Conservation (phyloP, 2,888 invertebrate genomes). For the Xylocampa areola region DNA sequence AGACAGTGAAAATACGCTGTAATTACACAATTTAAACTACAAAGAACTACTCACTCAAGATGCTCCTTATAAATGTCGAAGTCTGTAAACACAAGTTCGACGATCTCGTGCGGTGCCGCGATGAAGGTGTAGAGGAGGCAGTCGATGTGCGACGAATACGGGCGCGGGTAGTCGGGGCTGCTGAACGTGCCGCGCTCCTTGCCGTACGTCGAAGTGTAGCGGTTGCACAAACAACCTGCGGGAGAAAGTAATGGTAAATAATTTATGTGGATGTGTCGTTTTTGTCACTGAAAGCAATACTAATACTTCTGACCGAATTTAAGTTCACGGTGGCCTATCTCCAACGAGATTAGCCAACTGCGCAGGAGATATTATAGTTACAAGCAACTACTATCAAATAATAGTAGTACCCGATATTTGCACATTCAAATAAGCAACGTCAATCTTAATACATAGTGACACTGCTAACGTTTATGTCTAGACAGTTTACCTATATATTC, state of each 20-base stretch:
- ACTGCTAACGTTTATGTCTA: too few species aligned
- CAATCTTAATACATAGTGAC: too few species aligned
- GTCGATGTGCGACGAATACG: slow-evolving; percentile 93
- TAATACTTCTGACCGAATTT: too few species aligned
- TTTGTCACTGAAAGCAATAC: too few species aligned
- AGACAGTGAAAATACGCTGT: too few species aligned
- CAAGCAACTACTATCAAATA: too few species aligned
- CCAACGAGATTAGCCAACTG: too few species aligned
- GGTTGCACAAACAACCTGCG: slow-evolving; percentile 96
- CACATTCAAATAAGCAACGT: too few species aligned
- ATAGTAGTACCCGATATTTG: too few species aligned
- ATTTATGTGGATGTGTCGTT: neutral
- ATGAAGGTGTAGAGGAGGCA: slow-evolving; percentile 96
- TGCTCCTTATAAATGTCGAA: slow-evolving; percentile 93
- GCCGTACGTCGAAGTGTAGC: slow-evolving; percentile 94
- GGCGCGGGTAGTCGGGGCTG: slow-evolving; percentile 95
- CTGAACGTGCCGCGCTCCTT: slow-evolving; percentile 95
- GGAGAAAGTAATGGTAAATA: slow-evolving; percentile 35
- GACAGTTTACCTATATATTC: too few species aligned
- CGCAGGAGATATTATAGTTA: too few species aligned
- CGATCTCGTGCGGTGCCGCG: slow-evolving; percentile 94
- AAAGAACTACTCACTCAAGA: slow-evolving; percentile 90
- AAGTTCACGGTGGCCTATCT: too few species aligned
- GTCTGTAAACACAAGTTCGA: slow-evolving; percentile 94
- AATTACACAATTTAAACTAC: slow-evolving; percentile 2